Percentiles rank a stretch among this genome's conserved stretches.
Evolutionary conservation across 2,888 invertebrate genomes (phyloP).

Genomic region (Muschampia plurimacula): DNA sequence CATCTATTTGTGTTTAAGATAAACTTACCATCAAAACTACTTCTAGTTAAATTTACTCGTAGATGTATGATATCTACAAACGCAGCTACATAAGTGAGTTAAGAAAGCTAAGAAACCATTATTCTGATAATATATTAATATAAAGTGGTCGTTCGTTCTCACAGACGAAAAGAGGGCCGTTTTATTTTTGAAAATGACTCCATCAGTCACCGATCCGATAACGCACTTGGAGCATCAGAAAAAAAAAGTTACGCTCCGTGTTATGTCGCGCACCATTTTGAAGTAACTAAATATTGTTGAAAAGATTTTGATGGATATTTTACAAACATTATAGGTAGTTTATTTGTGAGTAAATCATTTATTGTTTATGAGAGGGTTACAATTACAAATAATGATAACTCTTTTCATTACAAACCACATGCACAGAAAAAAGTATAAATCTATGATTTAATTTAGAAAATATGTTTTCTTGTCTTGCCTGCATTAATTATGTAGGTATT

Average conservation of each 20-base stretch:
- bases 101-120: conserved; percentile 61
- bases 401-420: too few species aligned
- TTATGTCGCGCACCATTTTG: conserved; percentile 69
- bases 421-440: too few species aligned
- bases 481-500: too few species aligned
- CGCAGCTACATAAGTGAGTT: conserved; percentile 33
- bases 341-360: conserved; percentile 46
- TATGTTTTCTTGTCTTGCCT: too few species aligned
- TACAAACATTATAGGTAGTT: conserved; percentile 63
- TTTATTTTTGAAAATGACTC: conserved; percentile 83
- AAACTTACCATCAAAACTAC: conserved; percentile 54
- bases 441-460: too few species aligned
- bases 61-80: conserved; percentile 21
- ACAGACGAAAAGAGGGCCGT: conserved; percentile 65
- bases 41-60: background rate
- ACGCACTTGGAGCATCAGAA: conserved; percentile 68
- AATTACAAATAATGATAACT: background rate
- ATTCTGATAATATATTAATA: conserved; percentile 80
- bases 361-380: conserved; percentile 15
- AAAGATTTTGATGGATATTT: conserved; percentile 59
- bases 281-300: conserved; percentile 74
- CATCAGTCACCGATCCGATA: conserved; percentile 82
- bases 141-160: conserved; percentile 75
- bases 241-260: conserved; percentile 68
- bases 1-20: conserved; percentile 70